phyloP scores from a whole-genome alignment of 2,797 vertebrate species.

The Toxotes lorentzi region DNA sequence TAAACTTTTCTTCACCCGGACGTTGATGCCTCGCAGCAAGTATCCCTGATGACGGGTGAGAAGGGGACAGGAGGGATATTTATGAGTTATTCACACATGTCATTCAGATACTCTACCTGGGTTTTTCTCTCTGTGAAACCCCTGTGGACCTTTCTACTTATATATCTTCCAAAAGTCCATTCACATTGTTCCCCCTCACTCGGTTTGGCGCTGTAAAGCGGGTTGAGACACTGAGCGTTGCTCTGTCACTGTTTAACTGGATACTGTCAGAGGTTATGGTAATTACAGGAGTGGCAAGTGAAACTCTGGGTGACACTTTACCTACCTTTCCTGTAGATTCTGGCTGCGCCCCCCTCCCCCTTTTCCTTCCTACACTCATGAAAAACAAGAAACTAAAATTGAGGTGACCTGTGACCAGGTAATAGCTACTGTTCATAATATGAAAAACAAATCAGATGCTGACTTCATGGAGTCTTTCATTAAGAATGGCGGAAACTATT shows the following conservation, averaged over 20 bases:
- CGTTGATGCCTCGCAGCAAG: slow-evolving; percentile 75
- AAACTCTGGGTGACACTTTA: slow-evolving; percentile 32
- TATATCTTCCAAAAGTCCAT: background rate
- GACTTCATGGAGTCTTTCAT: background rate
- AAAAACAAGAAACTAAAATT: slow-evolving; percentile 4
- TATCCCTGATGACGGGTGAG: slow-evolving; percentile 40
- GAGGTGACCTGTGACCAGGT: background rate
- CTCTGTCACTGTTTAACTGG: slow-evolving; percentile 58
- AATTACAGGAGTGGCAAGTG: slow-evolving; percentile 54
- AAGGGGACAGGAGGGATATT: slow-evolving; percentile 33
- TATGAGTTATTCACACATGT: slow-evolving; percentile 68
- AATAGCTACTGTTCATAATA: background rate
- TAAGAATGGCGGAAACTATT: background rate
- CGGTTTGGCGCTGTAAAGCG: slow-evolving; percentile 34
- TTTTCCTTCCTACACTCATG: no score
- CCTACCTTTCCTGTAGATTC: slow-evolving; percentile 27
- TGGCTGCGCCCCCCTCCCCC: background rate
- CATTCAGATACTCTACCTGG: slow-evolving; percentile 36
- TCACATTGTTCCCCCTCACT: background rate
- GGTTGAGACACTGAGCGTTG: slow-evolving; percentile 35
- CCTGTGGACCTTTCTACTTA: background rate
- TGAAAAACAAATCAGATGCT: background rate
- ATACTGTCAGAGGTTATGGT: slow-evolving; percentile 46
- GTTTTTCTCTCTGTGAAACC: slow-evolving; percentile 9
- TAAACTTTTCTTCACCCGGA: slow-evolving; percentile 84